Base-by-base conservation (phyloP, 2,888 invertebrate species). In the Aspidiotus rigidus region DNA sequence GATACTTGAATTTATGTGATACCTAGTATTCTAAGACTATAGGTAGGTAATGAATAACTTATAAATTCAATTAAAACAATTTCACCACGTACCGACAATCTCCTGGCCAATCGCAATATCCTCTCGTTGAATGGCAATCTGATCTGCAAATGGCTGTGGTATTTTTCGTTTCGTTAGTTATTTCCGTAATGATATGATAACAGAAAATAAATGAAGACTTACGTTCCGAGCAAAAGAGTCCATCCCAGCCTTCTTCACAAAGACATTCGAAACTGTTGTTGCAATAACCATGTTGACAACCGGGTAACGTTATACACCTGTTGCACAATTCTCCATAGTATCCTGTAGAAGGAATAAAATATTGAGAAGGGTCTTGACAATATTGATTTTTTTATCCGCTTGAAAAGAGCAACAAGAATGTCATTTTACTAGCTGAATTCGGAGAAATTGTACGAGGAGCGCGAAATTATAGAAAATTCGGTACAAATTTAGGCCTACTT, bases 221-320 rank as follows among this genome's bases (percentile, higher is more conserved):
- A 90, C 90, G 90, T 79, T 91, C 90, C 28, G 89, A 87, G 77
- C 93, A 93, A 80, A 93, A 92, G 69, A 91, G 81, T 57, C 92
- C 92, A 75, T 89, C 89, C 92, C 92, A 93, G 40, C 92, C 92
- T 55, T 87, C 85, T 69, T 85, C 84, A 77, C 93, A 93, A 76
- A 86, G 83, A 78, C 93, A 93, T 77, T 92, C 90, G 78, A 92
- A 93, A 75, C 90, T 89, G 69, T 86, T 86, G 77, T 88, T 90
- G 80, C 92, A 93, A 76, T 83, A 85, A 11, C 93, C 93, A 75
- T 91, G 90, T 77, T 89, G 89, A 76, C 93, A 93, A 40, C 92
- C 92, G 0, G 90, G 91, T 73, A 92, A 79, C 0, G 89, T 86
- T 69, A 92, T 89, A 77, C 93, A 93, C 78, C 88, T 89, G 77